These are phyloP conservation scores for Lacanobia wlatinum DNA, from an alignment of 2,888 invertebrate genomes.

Conservation along the genomic window DNA sequence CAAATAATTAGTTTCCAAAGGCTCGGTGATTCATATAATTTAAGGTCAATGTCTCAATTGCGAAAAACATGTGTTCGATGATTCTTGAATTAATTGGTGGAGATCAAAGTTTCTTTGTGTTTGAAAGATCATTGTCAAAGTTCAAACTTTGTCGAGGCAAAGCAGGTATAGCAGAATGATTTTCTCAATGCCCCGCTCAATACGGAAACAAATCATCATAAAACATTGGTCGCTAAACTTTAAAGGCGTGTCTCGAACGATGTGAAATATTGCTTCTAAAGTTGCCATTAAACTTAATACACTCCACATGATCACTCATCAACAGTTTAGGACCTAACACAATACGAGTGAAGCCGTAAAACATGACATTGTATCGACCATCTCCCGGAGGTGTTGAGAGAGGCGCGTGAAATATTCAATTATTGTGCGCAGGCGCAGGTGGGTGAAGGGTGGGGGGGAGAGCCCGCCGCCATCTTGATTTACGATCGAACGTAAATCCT, in stretches of 20 bases:
- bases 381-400: conserved; percentile 89
- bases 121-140: background rate
- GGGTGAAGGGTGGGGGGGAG: conserved; percentile 70
- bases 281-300: conserved; percentile 88
- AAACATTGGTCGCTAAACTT: conserved; percentile 85
- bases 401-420: conserved; percentile 90
- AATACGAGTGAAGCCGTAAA: conserved; percentile 86
- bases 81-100: background rate
- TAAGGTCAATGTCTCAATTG: background rate
- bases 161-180: conserved; percentile 14
- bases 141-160: conserved; percentile 13
- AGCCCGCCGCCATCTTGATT: conserved; percentile 88
- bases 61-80: background rate
- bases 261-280: conserved; percentile 90
- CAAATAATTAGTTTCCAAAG: background rate
- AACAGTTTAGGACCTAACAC: conserved; percentile 90
- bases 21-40: background rate
- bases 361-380: conserved; percentile 87
- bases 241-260: conserved; percentile 84
- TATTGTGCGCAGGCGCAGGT: conserved; percentile 88
- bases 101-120: conserved; percentile 5
- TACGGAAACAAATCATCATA: conserved; percentile 90
- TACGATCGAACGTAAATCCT: conserved; percentile 89
- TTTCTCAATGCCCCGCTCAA: conserved; percentile 65
- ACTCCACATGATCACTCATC: conserved; percentile 89